These are phyloP conservation scores for Brachyptera putata DNA, from an alignment of 2,888 invertebrate genomes.

Conservation along the genomic window DNA sequence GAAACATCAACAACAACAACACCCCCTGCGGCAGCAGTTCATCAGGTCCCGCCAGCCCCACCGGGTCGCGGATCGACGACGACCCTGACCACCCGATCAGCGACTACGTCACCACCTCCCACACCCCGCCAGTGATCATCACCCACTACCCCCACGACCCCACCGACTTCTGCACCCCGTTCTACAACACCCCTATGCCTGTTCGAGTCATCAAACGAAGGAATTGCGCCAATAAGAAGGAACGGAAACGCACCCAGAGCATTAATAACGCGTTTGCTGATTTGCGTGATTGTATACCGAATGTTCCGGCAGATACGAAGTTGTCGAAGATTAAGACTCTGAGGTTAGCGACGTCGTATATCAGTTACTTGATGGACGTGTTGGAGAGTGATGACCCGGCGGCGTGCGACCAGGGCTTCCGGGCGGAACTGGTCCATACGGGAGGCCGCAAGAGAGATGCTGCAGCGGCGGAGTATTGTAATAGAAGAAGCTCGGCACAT, in stretches of 20 bases:
- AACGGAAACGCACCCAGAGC: slow-evolving; percentile 83
- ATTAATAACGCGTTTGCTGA: slow-evolving; percentile 95
- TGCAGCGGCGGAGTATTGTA: not conserved
- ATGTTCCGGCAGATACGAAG: slow-evolving; percentile 94
- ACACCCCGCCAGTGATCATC: slow-evolving; percentile 15
- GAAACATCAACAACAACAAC: not conserved
- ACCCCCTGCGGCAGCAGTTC: slow-evolving; percentile 27
- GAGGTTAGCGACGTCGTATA: slow-evolving; percentile 87
- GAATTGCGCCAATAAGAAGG: slow-evolving; percentile 92
- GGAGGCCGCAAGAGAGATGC: slow-evolving; percentile 36
- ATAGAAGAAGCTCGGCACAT: not conserved
- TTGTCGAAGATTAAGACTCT: slow-evolving; percentile 93
- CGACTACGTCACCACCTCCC: not conserved
- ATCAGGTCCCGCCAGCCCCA: slow-evolving; percentile 26
- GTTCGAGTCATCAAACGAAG: slow-evolving; percentile 68
- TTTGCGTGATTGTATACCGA: slow-evolving; percentile 89
- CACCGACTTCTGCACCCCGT: slow-evolving; percentile 17
- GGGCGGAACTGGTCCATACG: slow-evolving; percentile 71
- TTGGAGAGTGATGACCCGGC: slow-evolving; percentile 77
- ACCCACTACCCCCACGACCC: slow-evolving; percentile 2
- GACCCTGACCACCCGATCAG: slow-evolving; percentile 19
- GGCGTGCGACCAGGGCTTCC: slow-evolving; percentile 69
- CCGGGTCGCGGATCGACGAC: slow-evolving; percentile 24
- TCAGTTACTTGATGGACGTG: slow-evolving; percentile 86
- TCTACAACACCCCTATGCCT: slow-evolving; percentile 23